Conservation (phyloP, 2,113 vertebrate genomes). For the Ibidorhyncha struthersii region DNA sequence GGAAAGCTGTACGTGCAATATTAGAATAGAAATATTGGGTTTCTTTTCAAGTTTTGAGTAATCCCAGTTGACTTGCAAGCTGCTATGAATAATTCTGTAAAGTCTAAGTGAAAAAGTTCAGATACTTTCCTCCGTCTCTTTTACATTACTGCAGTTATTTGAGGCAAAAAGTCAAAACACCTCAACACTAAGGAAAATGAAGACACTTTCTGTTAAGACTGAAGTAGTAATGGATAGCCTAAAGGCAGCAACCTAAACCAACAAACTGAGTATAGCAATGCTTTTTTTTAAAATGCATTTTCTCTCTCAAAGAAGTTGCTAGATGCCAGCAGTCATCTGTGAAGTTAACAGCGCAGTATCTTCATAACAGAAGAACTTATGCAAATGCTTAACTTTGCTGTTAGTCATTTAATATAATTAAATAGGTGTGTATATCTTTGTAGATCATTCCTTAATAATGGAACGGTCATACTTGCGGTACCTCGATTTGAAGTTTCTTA, state of each 20-base stretch:
- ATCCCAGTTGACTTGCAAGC: neutral
- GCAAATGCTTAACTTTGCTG: neutral
- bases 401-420: neutral
- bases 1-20: neutral
- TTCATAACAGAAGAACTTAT: neutral
- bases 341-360: neutral
- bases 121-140: neutral
- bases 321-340: neutral
- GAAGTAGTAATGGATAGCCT: neutral
- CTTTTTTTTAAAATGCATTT: neutral
- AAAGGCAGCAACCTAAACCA: neutral
- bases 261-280: neutral
- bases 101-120: neutral
- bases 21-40: slow-evolving; percentile 16
- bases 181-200: neutral
- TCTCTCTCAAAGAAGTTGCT: neutral
- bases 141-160: neutral
- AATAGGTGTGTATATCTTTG: neutral
- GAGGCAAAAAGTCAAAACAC: slow-evolving; percentile 7
- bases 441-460: neutral
- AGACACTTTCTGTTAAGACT: neutral
- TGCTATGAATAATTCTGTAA: slow-evolving; percentile 4
- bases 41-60: slow-evolving; percentile 32
- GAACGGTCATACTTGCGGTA: neutral
- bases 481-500: neutral